Evolutionary conservation across 2,113 vertebrate species (phyloP).

Genomic region (Dicrurus megarhynchus): DNA sequence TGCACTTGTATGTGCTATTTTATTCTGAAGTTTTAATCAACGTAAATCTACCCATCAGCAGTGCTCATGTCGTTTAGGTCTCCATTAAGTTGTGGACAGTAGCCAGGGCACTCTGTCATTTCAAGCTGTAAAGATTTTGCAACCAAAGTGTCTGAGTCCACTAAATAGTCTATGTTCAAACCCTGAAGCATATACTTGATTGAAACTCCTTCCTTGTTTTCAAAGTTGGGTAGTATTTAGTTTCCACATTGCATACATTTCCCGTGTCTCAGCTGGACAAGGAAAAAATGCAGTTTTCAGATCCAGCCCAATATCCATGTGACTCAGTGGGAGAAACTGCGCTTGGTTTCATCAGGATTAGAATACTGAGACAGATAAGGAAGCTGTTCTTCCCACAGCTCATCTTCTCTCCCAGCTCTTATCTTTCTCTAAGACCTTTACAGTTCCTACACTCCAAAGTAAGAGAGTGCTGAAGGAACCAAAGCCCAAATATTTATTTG

Average conservation of each 20-base stretch:
- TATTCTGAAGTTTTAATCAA: neutral
- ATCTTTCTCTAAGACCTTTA: neutral
- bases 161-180: neutral
- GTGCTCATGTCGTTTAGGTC: neutral
- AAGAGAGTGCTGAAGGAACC: neutral
- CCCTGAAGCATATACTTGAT: neutral
- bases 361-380: neutral
- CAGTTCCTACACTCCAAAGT: neutral
- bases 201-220: neutral
- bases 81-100: neutral
- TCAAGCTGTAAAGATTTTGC: neutral
- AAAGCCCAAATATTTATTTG: neutral
- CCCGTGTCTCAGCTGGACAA: neutral
- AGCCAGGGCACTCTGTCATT: neutral
- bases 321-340: neutral
- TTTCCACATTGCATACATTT: neutral
- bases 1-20: neutral
- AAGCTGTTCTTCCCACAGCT: neutral
- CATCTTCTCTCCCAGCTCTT: neutral
- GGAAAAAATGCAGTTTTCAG: neutral
- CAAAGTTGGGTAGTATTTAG: neutral
- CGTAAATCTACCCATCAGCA: neutral
- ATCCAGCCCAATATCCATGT: neutral
- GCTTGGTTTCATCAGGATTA: neutral
- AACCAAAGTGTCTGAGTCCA: neutral